Base-by-base conservation (phyloP, 2,797 vertebrate species). In the Malurus leucopterus region DNA sequence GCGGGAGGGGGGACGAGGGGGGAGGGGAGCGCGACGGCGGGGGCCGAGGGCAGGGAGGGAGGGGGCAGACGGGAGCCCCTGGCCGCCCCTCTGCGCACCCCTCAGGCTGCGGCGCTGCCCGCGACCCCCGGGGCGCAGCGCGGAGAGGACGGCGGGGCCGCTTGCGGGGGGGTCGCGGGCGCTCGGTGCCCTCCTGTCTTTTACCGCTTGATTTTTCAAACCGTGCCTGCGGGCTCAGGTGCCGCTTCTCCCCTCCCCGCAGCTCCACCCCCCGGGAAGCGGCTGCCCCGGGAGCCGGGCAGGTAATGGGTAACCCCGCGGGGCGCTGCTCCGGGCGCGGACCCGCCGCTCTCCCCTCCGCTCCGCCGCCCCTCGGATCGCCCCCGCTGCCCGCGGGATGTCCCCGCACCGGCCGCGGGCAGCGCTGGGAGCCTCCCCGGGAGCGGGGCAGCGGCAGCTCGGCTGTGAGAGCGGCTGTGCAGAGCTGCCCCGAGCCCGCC, bases 121-220 rank as follows among this genome's bases (percentile, higher is more conserved):
- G 51, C 32, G 34, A 70, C 71, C 80, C 38, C 29, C 43, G n/a
- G 30, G 26, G 55, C 40, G 47, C 44, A 29, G 50, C 44, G 43
- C 19, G 26, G 59, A 53, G 30, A 13, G 38, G 38, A 21, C 29
- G 15, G 53, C 2, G 32, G 19, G 8, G 11, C 27, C 9, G 29
- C 1, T 54, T 6, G 29, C 5, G 18, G 44, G 29, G 24, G 53
- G 20, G 50, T 0, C 3, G 19, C 20, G 34, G 69, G 15, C 3
- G 2, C 54, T 58, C 43, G 6, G 9, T 3, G 36, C 30, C 32
- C 29, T 53, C n/a, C 54, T 17, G 8, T 22, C 22, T 54, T 38
- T 76, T 84, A 57, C 85, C 88, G 92, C 85, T 75, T 14, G 34
- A 47, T 47, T 81, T 92, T 93, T 92, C 79, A 91, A 91, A 89